Base-by-base conservation (phyloP, 2,888 invertebrate genomes). In the Piscicola geometra region DNA sequence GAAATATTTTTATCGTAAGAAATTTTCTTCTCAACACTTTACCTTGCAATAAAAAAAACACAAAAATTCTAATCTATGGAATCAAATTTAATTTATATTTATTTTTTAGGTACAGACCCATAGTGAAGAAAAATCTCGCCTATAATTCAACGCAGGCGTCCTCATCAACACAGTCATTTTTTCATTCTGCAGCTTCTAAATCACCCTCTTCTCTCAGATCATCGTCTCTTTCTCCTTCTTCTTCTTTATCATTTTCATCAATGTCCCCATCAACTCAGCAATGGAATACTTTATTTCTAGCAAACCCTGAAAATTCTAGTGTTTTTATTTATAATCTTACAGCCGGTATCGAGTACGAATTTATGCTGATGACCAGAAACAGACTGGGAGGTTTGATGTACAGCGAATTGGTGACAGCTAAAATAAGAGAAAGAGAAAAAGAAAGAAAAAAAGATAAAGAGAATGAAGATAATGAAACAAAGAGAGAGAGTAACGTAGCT, bases 341-440 rank as follows among this genome's bases (percentile, higher is more conserved):
- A 81, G 93, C 95, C 15, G 93, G 92, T 80, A 94, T 93, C 64
- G 90, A 91, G 76, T 96, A 97, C 87, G 95, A 97, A 87, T 96
- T 97, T 87, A 93, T 94, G 88, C 93, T 97, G 77, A 91, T 95
- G 82, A 94, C 96, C 77, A 92, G 80, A 85, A 97, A 97, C 86
- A 91, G 35, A n/a, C 90, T 94, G 76, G 96, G 97, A 78, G 93
- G 94, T 84, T 95, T 96, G 79, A 92, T 94, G 91, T 92, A 93
- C 90, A 95, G 95, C 88, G 92, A 94, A 87, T 90, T 92, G 78
- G 92, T 95, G 84, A 92, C 91, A 77, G 92, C 93, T n/a, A n/a
- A n/a, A n/a, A n/a, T n/a, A n/a, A n/a, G n/a, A n/a, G n/a, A n/a
- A n/a, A n/a, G n/a, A 47, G 50, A 47, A 15, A 47, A 47, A 47